A percentile compares a stretch with the other conserved stretches of the same genome.
Conservation (phyloP, 2,113 vertebrate species). For the Dinomys branickii region DNA sequence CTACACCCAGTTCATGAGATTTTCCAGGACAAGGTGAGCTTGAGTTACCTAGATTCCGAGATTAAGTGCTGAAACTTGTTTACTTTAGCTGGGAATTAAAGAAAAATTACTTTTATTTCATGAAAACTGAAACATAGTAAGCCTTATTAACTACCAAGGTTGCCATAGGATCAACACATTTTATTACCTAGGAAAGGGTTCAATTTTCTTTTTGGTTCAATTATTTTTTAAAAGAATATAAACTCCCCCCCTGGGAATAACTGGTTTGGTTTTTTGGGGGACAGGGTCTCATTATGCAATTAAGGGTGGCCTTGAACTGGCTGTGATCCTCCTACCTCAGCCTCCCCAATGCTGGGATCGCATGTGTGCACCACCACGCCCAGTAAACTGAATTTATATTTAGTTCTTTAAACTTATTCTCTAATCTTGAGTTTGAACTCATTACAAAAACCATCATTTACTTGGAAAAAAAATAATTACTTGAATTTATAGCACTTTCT, state of each 20-base stretch:
- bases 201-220: no score
- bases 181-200: neutral
- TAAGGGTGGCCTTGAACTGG: neutral
- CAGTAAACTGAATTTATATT: neutral
- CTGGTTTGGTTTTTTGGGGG: neutral
- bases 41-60: neutral
- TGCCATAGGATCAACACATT: neutral
- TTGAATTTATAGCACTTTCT: neutral
- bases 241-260: neutral
- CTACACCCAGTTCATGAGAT: no score
- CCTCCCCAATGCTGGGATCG: neutral
- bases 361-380: neutral
- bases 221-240: neutral
- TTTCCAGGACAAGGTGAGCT: neutral
- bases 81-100: neutral
- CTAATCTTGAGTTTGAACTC: conserved; percentile 19
- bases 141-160: neutral
- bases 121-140: neutral
- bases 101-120: neutral
- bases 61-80: neutral
- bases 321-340: neutral
- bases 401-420: conserved; percentile 33
- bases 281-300: neutral
- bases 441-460: neutral
- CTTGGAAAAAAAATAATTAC: neutral